Evolutionary conservation across 2,888 invertebrate species (phyloP).

Genomic region (Nycteola revayana): DNA sequence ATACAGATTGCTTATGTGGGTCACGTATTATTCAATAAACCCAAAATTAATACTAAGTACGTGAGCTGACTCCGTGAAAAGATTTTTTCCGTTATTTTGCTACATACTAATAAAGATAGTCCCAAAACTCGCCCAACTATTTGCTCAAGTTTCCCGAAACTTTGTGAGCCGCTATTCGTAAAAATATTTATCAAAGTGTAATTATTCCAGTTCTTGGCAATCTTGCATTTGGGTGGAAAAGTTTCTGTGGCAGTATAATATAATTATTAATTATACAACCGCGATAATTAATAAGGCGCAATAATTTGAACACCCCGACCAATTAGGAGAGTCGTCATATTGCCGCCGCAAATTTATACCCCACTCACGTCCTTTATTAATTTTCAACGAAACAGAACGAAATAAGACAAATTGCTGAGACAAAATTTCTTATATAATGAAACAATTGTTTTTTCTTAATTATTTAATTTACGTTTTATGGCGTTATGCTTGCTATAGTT

Average conservation of each 20-base stretch:
- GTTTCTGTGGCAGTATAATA: conserved; percentile 30
- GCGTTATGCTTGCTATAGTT: too few species aligned
- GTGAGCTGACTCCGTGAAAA: conserved; percentile 55
- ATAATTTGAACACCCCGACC: conserved; percentile 53
- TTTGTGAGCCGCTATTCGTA: conserved; percentile 27
- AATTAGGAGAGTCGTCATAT: conserved; percentile 44
- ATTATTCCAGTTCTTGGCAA: conserved; percentile 42
- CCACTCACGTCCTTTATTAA: conserved; percentile 58
- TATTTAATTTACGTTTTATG: too few species aligned
- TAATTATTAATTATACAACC: conserved; percentile 56
- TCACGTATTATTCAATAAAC: conserved; percentile 78
- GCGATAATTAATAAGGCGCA: conserved; percentile 56
- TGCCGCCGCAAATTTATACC: conserved; percentile 34
- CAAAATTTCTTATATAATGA: too few species aligned
- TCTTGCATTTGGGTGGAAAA: conserved; percentile 33
- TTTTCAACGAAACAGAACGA: conserved; percentile 57
- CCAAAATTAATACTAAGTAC: conserved; percentile 72
- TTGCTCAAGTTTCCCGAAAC: conserved; percentile 38
- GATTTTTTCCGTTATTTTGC: conserved; percentile 54
- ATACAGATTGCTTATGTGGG: conserved; percentile 55
- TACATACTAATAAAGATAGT: conserved; percentile 50
- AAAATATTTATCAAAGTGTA: conserved; percentile 32
- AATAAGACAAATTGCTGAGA: conserved; percentile 50
- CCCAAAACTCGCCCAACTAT: conserved; percentile 35
- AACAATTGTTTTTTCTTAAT: too few species aligned